Evolutionary conservation across 2,888 invertebrate genomes (phyloP).

Genomic region (Nematopogon swammerdamellus): DNA sequence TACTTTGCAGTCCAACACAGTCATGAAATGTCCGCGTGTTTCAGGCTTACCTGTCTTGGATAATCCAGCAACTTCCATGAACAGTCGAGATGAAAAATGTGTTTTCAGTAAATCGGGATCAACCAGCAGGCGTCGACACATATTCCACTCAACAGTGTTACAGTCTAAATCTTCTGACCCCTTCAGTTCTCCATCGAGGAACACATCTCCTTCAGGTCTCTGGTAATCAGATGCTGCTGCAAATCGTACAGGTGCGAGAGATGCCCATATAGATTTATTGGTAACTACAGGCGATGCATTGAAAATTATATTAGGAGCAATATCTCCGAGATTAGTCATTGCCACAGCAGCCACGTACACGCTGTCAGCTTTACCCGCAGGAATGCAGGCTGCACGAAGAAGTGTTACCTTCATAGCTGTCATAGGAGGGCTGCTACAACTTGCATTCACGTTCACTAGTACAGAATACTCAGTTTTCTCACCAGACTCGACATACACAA

Average conservation of each 20-base stretch:
- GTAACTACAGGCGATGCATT: background rate
- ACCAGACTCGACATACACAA: background rate
- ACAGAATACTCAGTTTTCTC: background rate
- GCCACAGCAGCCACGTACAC: constrained; percentile 28
- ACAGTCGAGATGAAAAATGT: constrained; percentile 24
- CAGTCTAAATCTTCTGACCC: constrained; percentile 15
- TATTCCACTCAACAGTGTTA: constrained; percentile 35
- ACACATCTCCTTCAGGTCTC: background rate
- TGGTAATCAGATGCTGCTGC: background rate
- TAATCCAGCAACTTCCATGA: constrained; percentile 40
- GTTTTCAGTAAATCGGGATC: constrained; percentile 20
- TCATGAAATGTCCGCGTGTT: constrained; percentile 35
- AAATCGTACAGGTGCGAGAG: background rate
- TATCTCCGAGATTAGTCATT: background rate
- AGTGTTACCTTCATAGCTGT: constrained; percentile 27
- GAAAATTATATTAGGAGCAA: background rate
- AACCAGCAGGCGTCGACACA: constrained; percentile 35
- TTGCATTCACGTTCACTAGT: background rate
- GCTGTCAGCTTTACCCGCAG: constrained; percentile 30
- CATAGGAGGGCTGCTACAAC: background rate
- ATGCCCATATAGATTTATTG: background rate
- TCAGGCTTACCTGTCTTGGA: constrained; percentile 35
- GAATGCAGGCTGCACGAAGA: constrained; percentile 39
- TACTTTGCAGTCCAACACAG: constrained; percentile 29
- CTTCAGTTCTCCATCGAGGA: background rate